phyloP scores from a whole-genome alignment of 2,888 invertebrate species.

The Girardia tigrina region DNA sequence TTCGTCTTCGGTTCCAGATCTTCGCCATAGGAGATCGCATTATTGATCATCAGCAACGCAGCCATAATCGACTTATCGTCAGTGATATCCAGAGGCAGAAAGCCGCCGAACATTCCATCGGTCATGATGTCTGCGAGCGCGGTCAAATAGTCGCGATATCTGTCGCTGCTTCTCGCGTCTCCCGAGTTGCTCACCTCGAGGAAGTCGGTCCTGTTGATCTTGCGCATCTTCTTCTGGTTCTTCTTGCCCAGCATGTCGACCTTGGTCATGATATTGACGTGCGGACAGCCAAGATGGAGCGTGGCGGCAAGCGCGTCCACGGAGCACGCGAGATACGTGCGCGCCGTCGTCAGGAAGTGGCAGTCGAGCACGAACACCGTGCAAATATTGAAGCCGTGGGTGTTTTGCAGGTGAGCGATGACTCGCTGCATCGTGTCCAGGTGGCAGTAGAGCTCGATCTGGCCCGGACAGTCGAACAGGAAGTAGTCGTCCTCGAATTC shows the following conservation, averaged over 20 bases:
- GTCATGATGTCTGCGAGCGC: slow-evolving; percentile 53
- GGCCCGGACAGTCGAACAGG: slow-evolving; percentile 88
- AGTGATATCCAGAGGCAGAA: slow-evolving; percentile 72
- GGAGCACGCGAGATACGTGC: slow-evolving; percentile 85
- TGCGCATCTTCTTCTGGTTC: slow-evolving; percentile 9
- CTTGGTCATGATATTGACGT: slow-evolving; percentile 81
- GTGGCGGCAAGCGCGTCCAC: slow-evolving; percentile 88
- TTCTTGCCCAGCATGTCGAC: slow-evolving; percentile 64
- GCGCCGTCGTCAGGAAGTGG: slow-evolving; percentile 85
- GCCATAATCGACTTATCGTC: slow-evolving; percentile 71
- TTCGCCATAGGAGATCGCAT: slow-evolving; percentile 84
- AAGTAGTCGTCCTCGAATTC: slow-evolving; percentile 82
- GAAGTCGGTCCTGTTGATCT: slow-evolving; percentile 33
- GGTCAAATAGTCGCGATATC: slow-evolving; percentile 35
- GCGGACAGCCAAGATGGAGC: slow-evolving; percentile 84
- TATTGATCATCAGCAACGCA: slow-evolving; percentile 83
- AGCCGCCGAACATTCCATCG: slow-evolving; percentile 79
- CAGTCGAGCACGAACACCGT: slow-evolving; percentile 83
- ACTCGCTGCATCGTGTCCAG: slow-evolving; percentile 70
- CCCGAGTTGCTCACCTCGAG: not conserved
- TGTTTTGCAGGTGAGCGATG: slow-evolving; percentile 56
- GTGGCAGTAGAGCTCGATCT: slow-evolving; percentile 93
- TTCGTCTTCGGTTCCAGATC: slow-evolving; percentile 57
- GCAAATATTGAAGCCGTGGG: slow-evolving; percentile 76
- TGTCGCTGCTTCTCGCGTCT: not conserved